Base-by-base conservation (phyloP, 2,797 vertebrate genomes). In the Sebastes aleutianus region DNA sequence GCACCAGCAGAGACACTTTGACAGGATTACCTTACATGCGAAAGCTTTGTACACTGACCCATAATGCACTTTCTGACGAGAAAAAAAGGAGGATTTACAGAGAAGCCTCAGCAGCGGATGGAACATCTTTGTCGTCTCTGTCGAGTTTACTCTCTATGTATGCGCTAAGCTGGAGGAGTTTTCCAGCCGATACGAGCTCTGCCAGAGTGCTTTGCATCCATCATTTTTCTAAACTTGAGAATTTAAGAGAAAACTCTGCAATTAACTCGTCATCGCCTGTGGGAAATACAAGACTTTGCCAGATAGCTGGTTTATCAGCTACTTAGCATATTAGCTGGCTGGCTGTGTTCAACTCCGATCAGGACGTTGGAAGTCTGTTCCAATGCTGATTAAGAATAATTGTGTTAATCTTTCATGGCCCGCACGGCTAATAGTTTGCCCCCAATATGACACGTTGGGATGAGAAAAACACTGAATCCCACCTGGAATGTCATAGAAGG, bases 11-110 rank as follows among this genome's bases (percentile, higher is more conserved):
- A 70, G 79, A 89, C 75, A 83, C 76, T 85, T 81, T 80, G 85
- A 85, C 83, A 83, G 80, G 81, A 89, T 89, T 89, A 84, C 63
- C 32, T 87, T 70, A 76, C 85, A 86, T 83, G 82, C 83, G 78
- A 70, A 83, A 67, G 79, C 79, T 86, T 86, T 87, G 88, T 73
- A 88, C 84, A 61, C 87, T 88, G 87, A 92, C 88, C 91, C 43
- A 58, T 79, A 88, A 88, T 84, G 64, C 85, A 82, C 81, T 81
- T 74, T 79, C 62, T 83, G 68, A 86, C 69, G 77, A 88, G 72
- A 58, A 84, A 84, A 77, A 82, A 78, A 63, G 58, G 47, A 66
- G 79, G 84, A 86, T 82, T 90, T 83, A 59, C 64, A 18, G 34
- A 74, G 39, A 77, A 68, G 62, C 74, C 70, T 77, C 74, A 24